Conservation (phyloP, 2,797 vertebrate species). For the Dermochelys coriacea region DNA sequence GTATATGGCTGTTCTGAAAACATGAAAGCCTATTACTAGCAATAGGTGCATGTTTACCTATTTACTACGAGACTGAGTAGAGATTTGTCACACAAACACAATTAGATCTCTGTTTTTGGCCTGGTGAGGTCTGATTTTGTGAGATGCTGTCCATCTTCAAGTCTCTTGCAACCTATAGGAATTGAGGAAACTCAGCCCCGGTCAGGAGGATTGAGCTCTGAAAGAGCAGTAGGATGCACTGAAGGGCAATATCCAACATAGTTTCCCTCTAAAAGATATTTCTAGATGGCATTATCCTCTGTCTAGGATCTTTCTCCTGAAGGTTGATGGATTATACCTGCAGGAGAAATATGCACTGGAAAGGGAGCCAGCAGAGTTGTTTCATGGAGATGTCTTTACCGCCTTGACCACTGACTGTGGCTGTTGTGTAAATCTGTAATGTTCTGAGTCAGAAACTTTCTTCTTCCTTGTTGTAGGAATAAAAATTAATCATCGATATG, state of each 20-base stretch:
- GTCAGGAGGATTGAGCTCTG: background rate
- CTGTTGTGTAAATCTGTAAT: background rate
- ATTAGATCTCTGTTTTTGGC: background rate
- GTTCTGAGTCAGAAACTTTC: background rate
- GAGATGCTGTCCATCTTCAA: background rate
- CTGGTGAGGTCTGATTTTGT: background rate
- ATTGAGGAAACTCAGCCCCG: background rate
- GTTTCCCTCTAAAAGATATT: background rate
- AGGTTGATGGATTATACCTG: background rate
- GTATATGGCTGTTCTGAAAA: background rate
- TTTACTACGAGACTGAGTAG: background rate
- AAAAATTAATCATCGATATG: background rate
- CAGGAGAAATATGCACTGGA: background rate
- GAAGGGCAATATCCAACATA: background rate
- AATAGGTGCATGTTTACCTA: background rate
- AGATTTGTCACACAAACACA: accelerated
- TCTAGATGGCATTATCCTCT: background rate
- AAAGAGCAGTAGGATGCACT: background rate
- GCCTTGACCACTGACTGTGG: background rate
- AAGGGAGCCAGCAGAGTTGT: background rate
- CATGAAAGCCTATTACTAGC: background rate
- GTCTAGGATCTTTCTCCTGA: background rate
- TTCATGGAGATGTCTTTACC: background rate
- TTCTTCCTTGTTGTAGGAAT: background rate
- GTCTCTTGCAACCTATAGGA: background rate